Evolutionary conservation across 2,797 vertebrate species (phyloP).

Genomic region (Sus cebifrons): DNA sequence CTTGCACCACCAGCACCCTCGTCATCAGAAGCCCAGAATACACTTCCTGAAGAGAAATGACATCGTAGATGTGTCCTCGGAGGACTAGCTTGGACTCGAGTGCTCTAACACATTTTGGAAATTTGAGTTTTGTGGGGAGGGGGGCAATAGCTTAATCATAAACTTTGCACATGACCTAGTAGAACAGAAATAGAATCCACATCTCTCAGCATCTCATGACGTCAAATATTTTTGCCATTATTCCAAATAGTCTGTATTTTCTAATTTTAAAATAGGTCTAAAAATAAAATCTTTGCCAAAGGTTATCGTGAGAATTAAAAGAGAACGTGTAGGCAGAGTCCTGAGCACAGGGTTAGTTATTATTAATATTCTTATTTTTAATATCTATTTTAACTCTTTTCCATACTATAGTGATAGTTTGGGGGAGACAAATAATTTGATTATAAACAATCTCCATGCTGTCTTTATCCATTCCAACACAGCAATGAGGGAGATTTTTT

Average conservation of each 20-base stretch:
- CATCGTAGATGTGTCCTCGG: background rate
- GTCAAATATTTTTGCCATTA: background rate
- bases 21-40: background rate
- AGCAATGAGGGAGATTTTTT: background rate
- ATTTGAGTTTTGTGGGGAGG: background rate
- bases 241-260: conserved; percentile 47
- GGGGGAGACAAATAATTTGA: background rate
- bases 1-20: too few species aligned
- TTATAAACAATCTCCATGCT: background rate
- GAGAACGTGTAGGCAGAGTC: background rate
- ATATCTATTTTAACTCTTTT: conserved; percentile 9
- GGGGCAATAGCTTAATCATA: background rate
- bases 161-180: background rate
- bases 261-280: background rate
- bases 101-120: background rate
- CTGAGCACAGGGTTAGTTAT: background rate
- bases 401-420: background rate
- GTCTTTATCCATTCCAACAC: conserved; percentile 9
- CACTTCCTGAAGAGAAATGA: background rate
- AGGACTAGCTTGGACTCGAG: background rate
- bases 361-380: background rate
- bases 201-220: background rate
- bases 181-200: background rate
- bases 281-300: background rate
- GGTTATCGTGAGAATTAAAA: background rate